Conservation (phyloP, 2,797 vertebrate genomes). For the Hemibagrus guttatus region DNA sequence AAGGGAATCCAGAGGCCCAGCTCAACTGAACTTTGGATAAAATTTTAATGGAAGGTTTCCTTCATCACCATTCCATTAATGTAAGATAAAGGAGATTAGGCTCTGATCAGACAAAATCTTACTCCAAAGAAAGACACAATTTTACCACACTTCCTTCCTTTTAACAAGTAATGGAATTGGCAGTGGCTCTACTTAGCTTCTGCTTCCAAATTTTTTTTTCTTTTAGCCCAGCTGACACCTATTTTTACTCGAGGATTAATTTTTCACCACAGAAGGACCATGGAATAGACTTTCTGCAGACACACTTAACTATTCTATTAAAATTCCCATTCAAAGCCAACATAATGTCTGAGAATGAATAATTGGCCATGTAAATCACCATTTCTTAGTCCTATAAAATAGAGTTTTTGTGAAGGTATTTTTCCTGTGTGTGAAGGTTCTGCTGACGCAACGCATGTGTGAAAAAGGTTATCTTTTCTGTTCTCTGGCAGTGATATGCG, state of each 20-base stretch:
- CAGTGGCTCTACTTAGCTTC: constrained; percentile 80
- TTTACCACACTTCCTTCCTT: constrained; percentile 64
- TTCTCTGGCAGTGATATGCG: constrained; percentile 91
- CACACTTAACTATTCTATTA: constrained; percentile 99
- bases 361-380: constrained; percentile 98
- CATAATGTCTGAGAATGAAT: constrained; percentile 98
- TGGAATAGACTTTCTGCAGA: constrained; percentile 79
- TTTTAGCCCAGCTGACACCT: constrained; percentile 87
- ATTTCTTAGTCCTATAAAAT: constrained; percentile 95
- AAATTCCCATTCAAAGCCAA: constrained; percentile 96
- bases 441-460: constrained; percentile 85
- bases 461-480: constrained; percentile 64
- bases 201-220: constrained; percentile 79
- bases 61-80: constrained; percentile 72
- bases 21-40: constrained; percentile 75
- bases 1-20: constrained; percentile 65
- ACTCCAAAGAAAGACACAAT: constrained; percentile 70
- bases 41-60: constrained; percentile 75
- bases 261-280: constrained; percentile 90
- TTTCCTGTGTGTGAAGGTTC: constrained; percentile 79
- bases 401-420: constrained; percentile 79
- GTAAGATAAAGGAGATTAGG: constrained; percentile 76
- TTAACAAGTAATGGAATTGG: constrained; percentile 74
- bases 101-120: constrained; percentile 71
- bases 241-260: constrained; percentile 99